Conservation (phyloP, 2,888 invertebrate genomes). For the Oasisia sp. region DNA sequence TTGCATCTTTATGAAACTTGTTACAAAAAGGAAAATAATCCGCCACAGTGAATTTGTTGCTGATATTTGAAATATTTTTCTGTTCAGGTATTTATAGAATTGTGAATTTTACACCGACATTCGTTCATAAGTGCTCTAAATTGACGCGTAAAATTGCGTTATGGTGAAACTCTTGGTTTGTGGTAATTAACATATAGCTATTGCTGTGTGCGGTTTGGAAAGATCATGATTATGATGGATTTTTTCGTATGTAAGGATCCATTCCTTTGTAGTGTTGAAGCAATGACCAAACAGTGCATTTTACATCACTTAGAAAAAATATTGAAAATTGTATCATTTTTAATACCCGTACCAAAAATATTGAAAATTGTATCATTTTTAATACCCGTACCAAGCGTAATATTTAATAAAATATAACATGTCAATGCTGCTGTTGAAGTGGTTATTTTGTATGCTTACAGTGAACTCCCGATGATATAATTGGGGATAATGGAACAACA, state of each 20-base stretch:
- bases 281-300: background rate
- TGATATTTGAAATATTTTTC: too few relatives aligned
- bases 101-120: too few relatives aligned
- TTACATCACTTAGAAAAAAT: background rate
- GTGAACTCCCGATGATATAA: too few relatives aligned
- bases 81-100: too few relatives aligned
- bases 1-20: background rate
- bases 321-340: background rate
- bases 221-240: background rate
- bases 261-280: background rate
- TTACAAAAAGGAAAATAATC: background rate
- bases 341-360: background rate
- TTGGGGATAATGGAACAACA: too few relatives aligned
- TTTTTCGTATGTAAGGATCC: background rate
- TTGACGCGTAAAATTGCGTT: too few relatives aligned
- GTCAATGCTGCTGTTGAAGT: background rate
- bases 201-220: background rate
- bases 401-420: conserved; percentile 7
- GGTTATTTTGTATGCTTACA: background rate
- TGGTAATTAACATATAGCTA: too few relatives aligned
- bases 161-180: too few relatives aligned
- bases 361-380: background rate
- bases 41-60: too few relatives aligned
- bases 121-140: too few relatives aligned
- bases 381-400: background rate